phyloP scores from a whole-genome alignment of 2,113 vertebrate species.

The Gopherus evgoodei region DNA sequence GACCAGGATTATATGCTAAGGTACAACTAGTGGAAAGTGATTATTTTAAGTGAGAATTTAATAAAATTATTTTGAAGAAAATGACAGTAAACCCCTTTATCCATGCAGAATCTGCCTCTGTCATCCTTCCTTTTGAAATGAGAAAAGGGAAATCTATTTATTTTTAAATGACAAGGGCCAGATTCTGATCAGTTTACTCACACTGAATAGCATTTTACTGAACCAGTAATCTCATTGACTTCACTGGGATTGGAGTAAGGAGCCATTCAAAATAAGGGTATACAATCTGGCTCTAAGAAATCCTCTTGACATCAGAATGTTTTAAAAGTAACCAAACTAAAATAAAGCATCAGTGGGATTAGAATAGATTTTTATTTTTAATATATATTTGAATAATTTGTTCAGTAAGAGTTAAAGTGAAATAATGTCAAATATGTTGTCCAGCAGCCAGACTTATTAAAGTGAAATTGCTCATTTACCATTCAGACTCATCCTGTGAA shows the following conservation, averaged over 20 bases:
- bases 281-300: not conserved
- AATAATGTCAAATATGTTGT: not conserved
- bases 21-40: fast-evolving
- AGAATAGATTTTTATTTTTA: constrained; percentile 6
- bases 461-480: not conserved
- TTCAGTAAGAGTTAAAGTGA: constrained; percentile 10
- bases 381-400: not conserved
- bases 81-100: not conserved
- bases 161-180: not conserved
- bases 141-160: not conserved
- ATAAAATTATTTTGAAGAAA: not conserved
- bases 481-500: not conserved
- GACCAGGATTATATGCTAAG: too few relatives aligned
- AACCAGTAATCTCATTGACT: not conserved
- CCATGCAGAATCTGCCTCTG: not conserved
- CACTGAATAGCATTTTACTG: not conserved
- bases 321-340: not conserved
- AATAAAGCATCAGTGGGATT: not conserved
- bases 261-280: not conserved
- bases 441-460: not conserved
- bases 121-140: too few relatives aligned
- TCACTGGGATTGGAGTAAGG: not conserved
- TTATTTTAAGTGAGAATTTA: fast-evolving
- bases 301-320: too few relatives aligned
- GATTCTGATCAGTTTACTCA: not conserved